A percentile compares a stretch with the other conserved stretches of the same genome.
phyloP scores from a whole-genome alignment of 2,113 vertebrate species.

The Bubo scandiacus region DNA sequence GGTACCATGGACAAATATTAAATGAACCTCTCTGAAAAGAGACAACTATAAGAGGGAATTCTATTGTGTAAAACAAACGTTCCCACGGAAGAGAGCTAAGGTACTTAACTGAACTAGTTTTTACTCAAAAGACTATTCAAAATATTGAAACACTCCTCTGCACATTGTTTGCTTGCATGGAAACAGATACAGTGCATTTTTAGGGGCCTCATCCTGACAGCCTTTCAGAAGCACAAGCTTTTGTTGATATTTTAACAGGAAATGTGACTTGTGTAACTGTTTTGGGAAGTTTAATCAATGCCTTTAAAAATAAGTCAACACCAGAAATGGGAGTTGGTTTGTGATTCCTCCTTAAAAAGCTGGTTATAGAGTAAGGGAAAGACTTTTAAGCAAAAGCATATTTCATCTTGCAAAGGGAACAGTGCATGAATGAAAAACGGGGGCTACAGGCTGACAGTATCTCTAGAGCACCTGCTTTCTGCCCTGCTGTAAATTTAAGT shows the following conservation, averaged over 20 bases:
- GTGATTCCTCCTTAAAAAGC: background rate
- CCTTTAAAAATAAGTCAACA: background rate
- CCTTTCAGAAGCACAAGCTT: background rate
- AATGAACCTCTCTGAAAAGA: conserved; percentile 56
- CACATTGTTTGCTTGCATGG: background rate
- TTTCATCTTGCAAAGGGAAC: background rate
- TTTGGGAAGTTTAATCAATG: background rate
- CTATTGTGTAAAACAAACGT: conserved; percentile 37
- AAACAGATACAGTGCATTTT: background rate
- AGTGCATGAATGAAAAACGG: background rate
- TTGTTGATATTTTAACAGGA: background rate
- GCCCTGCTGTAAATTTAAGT: conserved; percentile 26
- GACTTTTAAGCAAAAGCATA: background rate
- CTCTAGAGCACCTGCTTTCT: conserved; percentile 13
- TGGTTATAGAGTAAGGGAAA: background rate
- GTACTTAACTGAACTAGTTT: conserved; percentile 20
- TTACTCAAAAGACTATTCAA: conserved; percentile 24
- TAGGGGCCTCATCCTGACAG: background rate
- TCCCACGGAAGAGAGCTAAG: conserved; percentile 18
- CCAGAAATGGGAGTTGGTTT: background rate
- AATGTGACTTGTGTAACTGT: background rate
- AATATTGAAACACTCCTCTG: background rate
- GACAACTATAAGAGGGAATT: conserved; percentile 7
- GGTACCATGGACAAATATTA: conserved; percentile 35
- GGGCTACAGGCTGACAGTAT: background rate